These are phyloP conservation scores for Eugnorisma glareosa DNA, from an alignment of 2,888 invertebrate genomes.

Conservation along the genomic window DNA sequence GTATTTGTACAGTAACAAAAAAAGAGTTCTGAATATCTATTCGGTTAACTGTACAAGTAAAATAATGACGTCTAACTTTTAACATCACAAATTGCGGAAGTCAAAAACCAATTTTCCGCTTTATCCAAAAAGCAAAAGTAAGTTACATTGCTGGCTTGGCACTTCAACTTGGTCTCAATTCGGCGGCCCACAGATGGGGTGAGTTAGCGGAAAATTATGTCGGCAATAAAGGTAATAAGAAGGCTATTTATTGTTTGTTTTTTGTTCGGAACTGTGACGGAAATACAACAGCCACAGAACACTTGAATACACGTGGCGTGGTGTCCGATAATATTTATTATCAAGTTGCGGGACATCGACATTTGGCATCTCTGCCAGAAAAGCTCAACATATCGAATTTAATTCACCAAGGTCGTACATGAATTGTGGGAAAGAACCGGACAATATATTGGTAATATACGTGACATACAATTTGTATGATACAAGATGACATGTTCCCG, in stretches of 20 bases:
- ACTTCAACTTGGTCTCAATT: conserved; percentile 57
- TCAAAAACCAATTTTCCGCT: conserved; percentile 31
- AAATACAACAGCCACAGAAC: conserved; percentile 51
- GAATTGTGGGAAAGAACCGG: conserved; percentile 27
- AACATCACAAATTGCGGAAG: conserved; percentile 22
- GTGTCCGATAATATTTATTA: conserved; percentile 67
- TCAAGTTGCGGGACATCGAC: conserved; percentile 63
- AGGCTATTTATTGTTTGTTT: conserved; percentile 66
- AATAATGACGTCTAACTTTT: conserved; percentile 3
- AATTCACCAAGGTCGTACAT: conserved; percentile 60
- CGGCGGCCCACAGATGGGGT: conserved; percentile 48
- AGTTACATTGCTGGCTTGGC: conserved; percentile 37
- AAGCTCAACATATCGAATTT: conserved; percentile 60
- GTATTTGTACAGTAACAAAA: background rate
- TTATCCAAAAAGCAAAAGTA: conserved; percentile 37
- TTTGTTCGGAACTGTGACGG: conserved; percentile 51
- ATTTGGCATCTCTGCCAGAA: conserved; percentile 66
- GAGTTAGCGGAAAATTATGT: conserved; percentile 72
- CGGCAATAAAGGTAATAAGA: conserved; percentile 75
- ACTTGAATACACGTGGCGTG: conserved; percentile 59
- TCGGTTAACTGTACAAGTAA: background rate
- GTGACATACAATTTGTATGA: background rate
- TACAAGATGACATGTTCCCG: conserved; percentile 7
- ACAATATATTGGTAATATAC: conserved; percentile 39
- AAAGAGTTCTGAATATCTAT: background rate